Evolutionary conservation across 92 coral and sea anemone genomes (phyloP), one percentile per base, ranked within the genome.

Genomic region (Siderastrea siderea): DNA sequence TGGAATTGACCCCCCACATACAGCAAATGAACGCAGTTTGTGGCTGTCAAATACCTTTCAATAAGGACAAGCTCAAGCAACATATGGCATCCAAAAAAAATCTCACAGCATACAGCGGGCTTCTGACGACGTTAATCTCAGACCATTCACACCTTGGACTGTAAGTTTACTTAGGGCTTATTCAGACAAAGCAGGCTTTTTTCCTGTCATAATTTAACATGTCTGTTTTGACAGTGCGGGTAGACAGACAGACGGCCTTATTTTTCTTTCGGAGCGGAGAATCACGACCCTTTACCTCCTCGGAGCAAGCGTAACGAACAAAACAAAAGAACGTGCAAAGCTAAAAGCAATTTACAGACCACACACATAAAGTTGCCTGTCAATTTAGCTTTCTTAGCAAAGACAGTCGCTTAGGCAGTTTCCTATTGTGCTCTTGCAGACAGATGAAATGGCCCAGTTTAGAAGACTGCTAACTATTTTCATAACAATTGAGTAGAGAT

Each of bases 111-210:
- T 26, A 84, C 52, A 62, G 70, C 72, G 62, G 51, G 68, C 17
- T 46, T 74, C 71, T 49, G 61, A 66, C 63, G 65, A 38, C 74
- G 48, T 44, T 66, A 68, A 81, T 63, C 75, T 15, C 46, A 10
- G 6, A 81, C 85, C 78, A 71, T 83, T 72, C 52, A 72, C 79
- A 16, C 67, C 68, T n/a, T 59, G 45, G 85, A 83, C 49, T 83
- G 59, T 61, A 83, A 57, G 87, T 83, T 83, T 71, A 71, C 87
- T 57, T 71, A n/a, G 70, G 79, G 80, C 19, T 83, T 84, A 84
- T 19, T 51, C 48, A 84, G 52, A 84, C 87, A 72, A 72, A 64
- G 65, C 51, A 75, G 43, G 71, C 80, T 84, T 60, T 59, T 84
- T 62, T 49, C 87, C 60, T 45, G 80, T 84, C 71, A 73, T 62